A percentile compares a stretch with the other conserved stretches of the same genome.
These are phyloP conservation scores for Eilema depressum DNA, from an alignment of 2,888 invertebrate species.

Conservation along the genomic window DNA sequence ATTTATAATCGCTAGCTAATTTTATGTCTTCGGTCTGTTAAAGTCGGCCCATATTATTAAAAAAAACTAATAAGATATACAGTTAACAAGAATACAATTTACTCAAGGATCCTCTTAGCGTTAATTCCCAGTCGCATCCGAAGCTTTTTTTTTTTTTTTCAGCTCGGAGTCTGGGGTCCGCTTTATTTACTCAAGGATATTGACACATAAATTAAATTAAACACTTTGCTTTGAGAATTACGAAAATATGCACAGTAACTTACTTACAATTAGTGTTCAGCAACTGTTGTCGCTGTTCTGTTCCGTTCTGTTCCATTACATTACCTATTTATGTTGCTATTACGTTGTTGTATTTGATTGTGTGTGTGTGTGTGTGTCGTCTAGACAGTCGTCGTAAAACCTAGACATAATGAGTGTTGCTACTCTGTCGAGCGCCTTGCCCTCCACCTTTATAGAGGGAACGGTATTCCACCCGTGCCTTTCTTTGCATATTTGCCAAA, in stretches of 20 bases:
- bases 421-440: constrained; percentile 6
- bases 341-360: constrained; percentile 34
- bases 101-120: no score
- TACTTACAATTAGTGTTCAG: background rate
- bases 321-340: constrained; percentile 23
- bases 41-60: background rate
- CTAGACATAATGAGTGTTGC: constrained; percentile 35
- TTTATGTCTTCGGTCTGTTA: background rate
- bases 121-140: no score
- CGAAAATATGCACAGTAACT: background rate
- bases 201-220: no score
- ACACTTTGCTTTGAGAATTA: background rate
- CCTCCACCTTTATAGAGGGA: constrained; percentile 22
- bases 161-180: no score
- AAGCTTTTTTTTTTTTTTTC: no score
- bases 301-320: background rate
- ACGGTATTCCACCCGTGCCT: constrained; percentile 26
- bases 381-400: constrained; percentile 50
- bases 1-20: background rate
- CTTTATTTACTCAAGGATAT: no score
- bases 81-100: background rate
- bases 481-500: constrained; percentile 22
- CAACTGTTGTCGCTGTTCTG: background rate
- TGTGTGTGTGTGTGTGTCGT: constrained; percentile 30
- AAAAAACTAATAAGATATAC: background rate